These are phyloP conservation scores for Todus mexicanus DNA, from an alignment of 2,797 vertebrate species.

Conservation along the genomic window DNA sequence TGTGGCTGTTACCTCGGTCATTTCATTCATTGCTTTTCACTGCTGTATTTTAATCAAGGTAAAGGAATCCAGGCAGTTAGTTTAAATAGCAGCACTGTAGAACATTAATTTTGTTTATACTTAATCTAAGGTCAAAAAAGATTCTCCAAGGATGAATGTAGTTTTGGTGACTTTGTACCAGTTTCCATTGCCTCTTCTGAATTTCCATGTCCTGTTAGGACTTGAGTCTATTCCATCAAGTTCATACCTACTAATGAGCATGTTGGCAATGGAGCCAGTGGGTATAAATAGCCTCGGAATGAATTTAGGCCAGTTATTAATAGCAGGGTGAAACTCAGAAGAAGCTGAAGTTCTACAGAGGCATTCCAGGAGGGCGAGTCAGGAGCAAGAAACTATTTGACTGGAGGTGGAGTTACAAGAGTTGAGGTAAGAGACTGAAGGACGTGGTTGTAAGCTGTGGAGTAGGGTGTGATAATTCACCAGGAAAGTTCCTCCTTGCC, in stretches of 20 bases:
- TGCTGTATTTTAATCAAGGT: neutral
- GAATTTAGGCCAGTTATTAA: neutral
- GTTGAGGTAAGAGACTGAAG: neutral
- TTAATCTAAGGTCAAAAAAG: neutral
- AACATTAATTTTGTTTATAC: neutral
- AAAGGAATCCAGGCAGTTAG: neutral
- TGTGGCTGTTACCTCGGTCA: neutral
- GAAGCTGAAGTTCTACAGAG: neutral
- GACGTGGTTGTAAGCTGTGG: fast-evolving
- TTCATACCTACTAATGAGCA: neutral
- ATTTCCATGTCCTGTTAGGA: neutral
- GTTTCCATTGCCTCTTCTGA: neutral
- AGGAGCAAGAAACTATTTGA: neutral
- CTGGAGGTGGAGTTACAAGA: neutral
- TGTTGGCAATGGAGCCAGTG: neutral
- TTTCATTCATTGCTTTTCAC: neutral
- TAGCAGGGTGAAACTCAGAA: neutral
- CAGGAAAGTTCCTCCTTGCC: neutral
- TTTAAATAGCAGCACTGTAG: neutral
- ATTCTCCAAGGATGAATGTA: neutral
- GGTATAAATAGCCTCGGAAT: neutral
- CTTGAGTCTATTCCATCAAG: neutral
- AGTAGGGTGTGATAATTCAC: neutral
- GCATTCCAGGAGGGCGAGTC: neutral
- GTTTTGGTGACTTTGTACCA: neutral